Base-by-base conservation (phyloP, 1,140 invertebrate genomes). In the Muscidifurax raptorellus region DNA sequence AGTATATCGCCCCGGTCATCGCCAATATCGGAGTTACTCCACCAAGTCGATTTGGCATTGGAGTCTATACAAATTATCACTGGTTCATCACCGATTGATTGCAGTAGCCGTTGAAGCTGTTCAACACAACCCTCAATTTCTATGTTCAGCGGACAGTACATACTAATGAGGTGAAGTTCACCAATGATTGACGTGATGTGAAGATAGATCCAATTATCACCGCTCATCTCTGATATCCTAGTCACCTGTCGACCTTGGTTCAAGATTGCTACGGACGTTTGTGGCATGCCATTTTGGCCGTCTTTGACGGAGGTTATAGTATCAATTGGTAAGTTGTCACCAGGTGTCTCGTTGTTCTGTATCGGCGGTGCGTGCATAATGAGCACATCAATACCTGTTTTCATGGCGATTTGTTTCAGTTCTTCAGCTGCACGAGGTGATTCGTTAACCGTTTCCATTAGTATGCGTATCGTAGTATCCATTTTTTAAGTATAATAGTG, bases 1-100 rank as follows among this genome's bases (percentile, higher is more conserved):
- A 83, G 52, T 40, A 66, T 77, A 3, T 83, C 74, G 25, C 82
- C 82, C 1, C 82, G 74, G 2, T 69, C 59, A 25, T 83, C 82
- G 0, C 59, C 69, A 2, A 1, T 18, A 1, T 32, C 30, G 0
- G 74, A 28, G 9, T n/a, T 69, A 27, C 82, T 83, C 82, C 82
- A 83, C 82, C 82, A 83, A 1, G 66, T 18, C 0, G 82, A 83
- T 13, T 69, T 27, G 10, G 74, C 72, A 22, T 77, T 83, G 0
- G 74, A 13, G 25, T 83, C 82, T 0, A 83, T 30, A 59, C 32
- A 76, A 1, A 83, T 47, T 0, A 83, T 12, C 10, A 83, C 40
- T 13, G 10, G 36, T 32, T 69, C 15, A 0, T 77, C 64, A 0
- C 4, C 27, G 7, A 83, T 36, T 1, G n/a, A 22, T 3, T 69